phyloP scores from a whole-genome alignment of 2,113 vertebrate species.

The Cyprinodon brontotheroides region DNA sequence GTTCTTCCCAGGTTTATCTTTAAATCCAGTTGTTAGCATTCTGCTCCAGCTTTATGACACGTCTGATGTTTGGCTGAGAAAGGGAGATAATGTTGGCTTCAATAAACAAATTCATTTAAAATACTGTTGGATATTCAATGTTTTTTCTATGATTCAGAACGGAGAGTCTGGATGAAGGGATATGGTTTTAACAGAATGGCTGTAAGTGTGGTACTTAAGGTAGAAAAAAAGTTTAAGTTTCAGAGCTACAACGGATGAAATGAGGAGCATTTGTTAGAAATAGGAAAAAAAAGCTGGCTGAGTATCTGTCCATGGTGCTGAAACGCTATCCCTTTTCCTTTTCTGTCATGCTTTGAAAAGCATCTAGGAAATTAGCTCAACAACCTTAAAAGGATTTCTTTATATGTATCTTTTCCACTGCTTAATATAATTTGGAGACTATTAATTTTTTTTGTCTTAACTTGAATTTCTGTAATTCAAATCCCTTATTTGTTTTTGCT shows the following conservation, averaged over 20 bases:
- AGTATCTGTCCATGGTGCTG: conserved; percentile 70
- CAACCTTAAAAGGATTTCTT: background rate
- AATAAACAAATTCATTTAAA: background rate
- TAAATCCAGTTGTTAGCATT: conserved; percentile 17
- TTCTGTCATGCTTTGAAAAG: background rate
- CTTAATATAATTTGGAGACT: background rate
- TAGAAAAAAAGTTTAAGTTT: background rate
- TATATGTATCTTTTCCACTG: background rate
- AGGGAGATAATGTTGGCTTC: background rate
- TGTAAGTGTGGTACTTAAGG: conserved; percentile 8
- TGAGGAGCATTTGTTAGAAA: background rate
- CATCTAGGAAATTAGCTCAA: background rate
- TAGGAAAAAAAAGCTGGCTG: background rate
- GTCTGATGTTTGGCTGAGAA: conserved; percentile 17
- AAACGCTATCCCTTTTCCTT: conserved; percentile 15
- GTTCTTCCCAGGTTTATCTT: conserved; percentile 8
- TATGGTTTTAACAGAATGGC: conserved; percentile 33
- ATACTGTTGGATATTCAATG: background rate
- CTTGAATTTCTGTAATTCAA: background rate
- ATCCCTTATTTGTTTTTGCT: conserved; percentile 2
- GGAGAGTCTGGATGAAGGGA: conserved; percentile 7
- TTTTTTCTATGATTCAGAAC: conserved; percentile 20
- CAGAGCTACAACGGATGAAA: background rate
- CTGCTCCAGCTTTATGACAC: conserved; percentile 14
- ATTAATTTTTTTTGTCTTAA: background rate